Evolutionary conservation across 2,888 invertebrate genomes (phyloP).

Genomic region (Dryocosmus kuriphilus): DNA sequence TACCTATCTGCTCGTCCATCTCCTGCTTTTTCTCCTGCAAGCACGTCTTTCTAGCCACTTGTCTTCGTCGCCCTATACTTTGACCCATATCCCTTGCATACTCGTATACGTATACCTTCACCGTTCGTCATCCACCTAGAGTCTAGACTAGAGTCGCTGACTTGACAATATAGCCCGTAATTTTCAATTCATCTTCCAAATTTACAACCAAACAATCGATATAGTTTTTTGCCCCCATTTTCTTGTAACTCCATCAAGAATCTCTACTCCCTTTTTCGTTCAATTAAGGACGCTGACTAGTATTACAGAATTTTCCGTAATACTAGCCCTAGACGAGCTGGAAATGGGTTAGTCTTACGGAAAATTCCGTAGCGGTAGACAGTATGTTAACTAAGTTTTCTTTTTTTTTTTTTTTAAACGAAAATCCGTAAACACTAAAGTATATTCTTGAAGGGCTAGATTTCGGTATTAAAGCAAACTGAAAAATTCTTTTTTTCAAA

Average conservation of each 20-base stretch:
- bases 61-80: constrained; percentile 34
- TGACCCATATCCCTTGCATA: constrained; percentile 27
- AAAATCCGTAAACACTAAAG: too few relatives aligned
- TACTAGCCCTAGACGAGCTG: too few relatives aligned
- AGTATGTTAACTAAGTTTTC: too few relatives aligned
- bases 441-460: too few relatives aligned
- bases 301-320: too few relatives aligned
- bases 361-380: too few relatives aligned
- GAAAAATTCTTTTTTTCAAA: too few relatives aligned
- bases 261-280: background rate
- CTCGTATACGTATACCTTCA: background rate
- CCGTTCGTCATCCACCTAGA: background rate
- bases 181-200: constrained; percentile 5
- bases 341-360: too few relatives aligned
- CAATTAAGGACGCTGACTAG: too few relatives aligned
- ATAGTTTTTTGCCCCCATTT: constrained; percentile 5
- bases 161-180: constrained; percentile 39
- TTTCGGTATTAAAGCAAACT: too few relatives aligned
- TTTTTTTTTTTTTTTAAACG: too few relatives aligned
- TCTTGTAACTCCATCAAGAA: background rate
- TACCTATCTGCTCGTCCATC: constrained; percentile 38
- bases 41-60: constrained; percentile 13
- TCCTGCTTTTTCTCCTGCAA: constrained; percentile 32
- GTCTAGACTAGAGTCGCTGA: background rate
- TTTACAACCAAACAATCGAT: background rate